phyloP scores from a whole-genome alignment of 1,140 invertebrate genomes.

The Propsilocerus akamusi region DNA sequence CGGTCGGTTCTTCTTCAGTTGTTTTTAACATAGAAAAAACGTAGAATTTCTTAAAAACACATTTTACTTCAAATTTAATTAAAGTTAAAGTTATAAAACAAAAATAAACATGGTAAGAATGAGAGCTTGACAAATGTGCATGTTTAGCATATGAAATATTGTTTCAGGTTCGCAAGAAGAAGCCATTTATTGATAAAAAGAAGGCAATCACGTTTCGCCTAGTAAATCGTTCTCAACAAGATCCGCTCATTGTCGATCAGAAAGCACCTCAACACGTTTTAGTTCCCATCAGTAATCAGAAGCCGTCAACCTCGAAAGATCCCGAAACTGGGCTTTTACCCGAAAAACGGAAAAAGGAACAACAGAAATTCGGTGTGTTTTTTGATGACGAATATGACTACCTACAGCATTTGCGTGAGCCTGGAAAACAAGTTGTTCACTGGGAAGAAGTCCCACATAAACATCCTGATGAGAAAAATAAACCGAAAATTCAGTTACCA shows the following conservation, averaged over 20 bases:
- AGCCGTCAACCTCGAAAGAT: not conserved
- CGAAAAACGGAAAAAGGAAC: constrained; percentile 50
- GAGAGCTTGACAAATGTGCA: constrained; percentile 1
- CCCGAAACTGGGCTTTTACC: not conserved
- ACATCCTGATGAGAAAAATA: constrained; percentile 11
- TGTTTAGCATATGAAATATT: constrained; percentile 5
- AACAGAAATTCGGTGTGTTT: constrained; percentile 81
- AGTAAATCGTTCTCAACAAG: constrained; percentile 79
- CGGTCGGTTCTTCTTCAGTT: too few relatives aligned
- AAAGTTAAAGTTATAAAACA: too few relatives aligned
- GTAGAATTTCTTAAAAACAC: too few relatives aligned
- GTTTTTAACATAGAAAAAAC: too few relatives aligned
- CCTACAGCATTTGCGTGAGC: constrained; percentile 72
- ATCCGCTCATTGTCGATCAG: constrained; percentile 77
- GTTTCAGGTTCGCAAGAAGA: constrained; percentile 52
- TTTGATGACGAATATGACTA: constrained; percentile 96
- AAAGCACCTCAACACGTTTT: constrained; percentile 73
- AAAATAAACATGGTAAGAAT: too few relatives aligned
- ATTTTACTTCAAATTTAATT: too few relatives aligned
- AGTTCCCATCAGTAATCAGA: constrained; percentile 30
- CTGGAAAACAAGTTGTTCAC: constrained; percentile 14
- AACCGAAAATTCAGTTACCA: constrained; percentile 17
- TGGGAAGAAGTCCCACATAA: constrained; percentile 23
- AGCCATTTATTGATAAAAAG: constrained; percentile 84
- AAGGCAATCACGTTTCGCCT: constrained; percentile 80